Conservation (phyloP, 2,888 invertebrate genomes). For the Acholoe squamosa region DNA sequence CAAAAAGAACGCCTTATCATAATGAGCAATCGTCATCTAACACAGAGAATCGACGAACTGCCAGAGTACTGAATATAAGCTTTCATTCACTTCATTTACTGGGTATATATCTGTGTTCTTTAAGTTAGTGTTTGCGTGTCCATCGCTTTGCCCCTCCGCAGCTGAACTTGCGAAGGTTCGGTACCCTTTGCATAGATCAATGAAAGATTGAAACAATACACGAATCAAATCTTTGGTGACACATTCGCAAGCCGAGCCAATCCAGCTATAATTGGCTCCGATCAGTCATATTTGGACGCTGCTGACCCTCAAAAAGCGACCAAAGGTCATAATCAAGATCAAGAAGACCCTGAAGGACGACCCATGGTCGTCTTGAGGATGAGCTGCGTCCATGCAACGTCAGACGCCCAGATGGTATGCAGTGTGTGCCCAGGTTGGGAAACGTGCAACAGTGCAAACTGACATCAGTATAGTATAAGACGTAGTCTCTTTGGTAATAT, state of each 20-base stretch:
- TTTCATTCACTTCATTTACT: conserved; percentile 16
- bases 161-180: conserved; percentile 20
- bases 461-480: conserved; percentile 55
- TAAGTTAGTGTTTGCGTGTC: not conserved
- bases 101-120: not conserved
- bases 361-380: conserved; percentile 7
- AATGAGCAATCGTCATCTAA: not conserved
- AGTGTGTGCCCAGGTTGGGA: conserved; percentile 39
- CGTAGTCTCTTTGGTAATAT: conserved; percentile 57
- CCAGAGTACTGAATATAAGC: not conserved
- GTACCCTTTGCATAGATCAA: conserved; percentile 56
- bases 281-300: not conserved
- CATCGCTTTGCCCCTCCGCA: conserved; percentile 10
- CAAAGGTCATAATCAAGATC: not conserved
- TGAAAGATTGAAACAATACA: conserved; percentile 46
- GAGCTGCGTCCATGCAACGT: not conserved
- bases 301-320: not conserved
- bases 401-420: conserved; percentile 40
- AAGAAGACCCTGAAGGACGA: not conserved
- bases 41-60: not conserved
- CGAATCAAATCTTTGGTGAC: conserved; percentile 25
- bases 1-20: not conserved
- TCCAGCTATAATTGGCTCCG: not conserved
- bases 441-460: conserved; percentile 56
- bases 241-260: conserved; percentile 6